phyloP scores from a whole-genome alignment of 1,140 invertebrate genomes.

The Theocolax elegans region DNA sequence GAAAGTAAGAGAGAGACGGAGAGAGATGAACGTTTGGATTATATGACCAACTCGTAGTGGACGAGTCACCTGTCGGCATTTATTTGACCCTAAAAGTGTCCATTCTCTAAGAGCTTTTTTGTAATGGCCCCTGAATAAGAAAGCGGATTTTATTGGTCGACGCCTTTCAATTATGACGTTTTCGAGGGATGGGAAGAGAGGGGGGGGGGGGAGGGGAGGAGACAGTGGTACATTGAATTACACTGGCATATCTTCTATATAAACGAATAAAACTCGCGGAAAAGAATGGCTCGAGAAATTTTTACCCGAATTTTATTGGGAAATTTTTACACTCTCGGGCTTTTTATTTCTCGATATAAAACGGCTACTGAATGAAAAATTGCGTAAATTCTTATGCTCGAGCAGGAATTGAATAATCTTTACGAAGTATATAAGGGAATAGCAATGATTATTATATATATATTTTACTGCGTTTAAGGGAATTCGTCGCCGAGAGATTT shows the following conservation, averaged over 20 bases:
- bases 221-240: no score
- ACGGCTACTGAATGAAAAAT: constrained; percentile 5
- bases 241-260: no score
- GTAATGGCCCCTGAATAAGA: constrained; percentile 17
- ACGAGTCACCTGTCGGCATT: constrained; percentile 18
- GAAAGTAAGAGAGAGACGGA: no score
- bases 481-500: no score
- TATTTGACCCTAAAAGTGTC: constrained; percentile 23
- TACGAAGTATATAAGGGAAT: no score
- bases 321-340: constrained; percentile 4
- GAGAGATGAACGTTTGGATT: no score
- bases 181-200: no score
- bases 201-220: no score
- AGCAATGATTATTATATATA: no score
- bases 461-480: no score
- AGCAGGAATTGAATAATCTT: no score
- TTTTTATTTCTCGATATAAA: constrained; percentile 17
- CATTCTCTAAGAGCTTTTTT: constrained; percentile 10
- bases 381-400: background rate
- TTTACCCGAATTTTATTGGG: constrained; percentile 19
- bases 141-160: constrained; percentile 10
- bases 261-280: background rate
- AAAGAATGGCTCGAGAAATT: background rate
- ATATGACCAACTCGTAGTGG: no score
- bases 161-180: constrained; percentile 30